Evolutionary conservation across 2,888 invertebrate species (phyloP).

Genomic region (Dolichopus griseipennis): DNA sequence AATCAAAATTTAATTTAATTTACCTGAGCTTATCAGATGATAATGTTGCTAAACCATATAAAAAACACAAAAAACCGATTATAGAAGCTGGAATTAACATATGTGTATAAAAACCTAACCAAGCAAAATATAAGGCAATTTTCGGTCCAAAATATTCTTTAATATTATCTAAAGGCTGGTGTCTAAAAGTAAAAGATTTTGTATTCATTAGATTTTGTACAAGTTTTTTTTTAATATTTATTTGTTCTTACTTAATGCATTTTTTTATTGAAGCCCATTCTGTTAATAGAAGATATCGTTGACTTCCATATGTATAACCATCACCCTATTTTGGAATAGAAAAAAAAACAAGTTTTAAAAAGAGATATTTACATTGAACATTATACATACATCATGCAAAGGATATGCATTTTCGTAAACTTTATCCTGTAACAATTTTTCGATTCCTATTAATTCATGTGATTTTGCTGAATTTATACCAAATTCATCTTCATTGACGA

Average conservation of each 20-base stretch:
- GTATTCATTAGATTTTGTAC: neutral
- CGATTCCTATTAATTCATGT: constrained; percentile 47
- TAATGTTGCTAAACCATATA: constrained; percentile 50
- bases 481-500: constrained; percentile 45
- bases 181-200: constrained; percentile 23
- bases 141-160: constrained; percentile 70
- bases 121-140: constrained; percentile 72
- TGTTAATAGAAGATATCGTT: constrained; percentile 50
- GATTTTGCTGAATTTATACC: constrained; percentile 36
- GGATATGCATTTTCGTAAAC: constrained; percentile 65
- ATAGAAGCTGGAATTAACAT: constrained; percentile 69
- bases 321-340: constrained; percentile 52
- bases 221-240: neutral
- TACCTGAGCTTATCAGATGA: constrained; percentile 43
- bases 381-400: constrained; percentile 60
- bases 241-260: constrained; percentile 51
- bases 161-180: constrained; percentile 66
- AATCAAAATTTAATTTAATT: neutral
- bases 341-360: constrained; percentile 22
- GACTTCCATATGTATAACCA: constrained; percentile 42
- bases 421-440: constrained; percentile 54
- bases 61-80: constrained; percentile 57
- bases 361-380: neutral
- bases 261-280: constrained; percentile 65
- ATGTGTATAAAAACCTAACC: constrained; percentile 77